phyloP scores from a whole-genome alignment of 2,113 vertebrate genomes.

The Oryzias curvinotus region DNA sequence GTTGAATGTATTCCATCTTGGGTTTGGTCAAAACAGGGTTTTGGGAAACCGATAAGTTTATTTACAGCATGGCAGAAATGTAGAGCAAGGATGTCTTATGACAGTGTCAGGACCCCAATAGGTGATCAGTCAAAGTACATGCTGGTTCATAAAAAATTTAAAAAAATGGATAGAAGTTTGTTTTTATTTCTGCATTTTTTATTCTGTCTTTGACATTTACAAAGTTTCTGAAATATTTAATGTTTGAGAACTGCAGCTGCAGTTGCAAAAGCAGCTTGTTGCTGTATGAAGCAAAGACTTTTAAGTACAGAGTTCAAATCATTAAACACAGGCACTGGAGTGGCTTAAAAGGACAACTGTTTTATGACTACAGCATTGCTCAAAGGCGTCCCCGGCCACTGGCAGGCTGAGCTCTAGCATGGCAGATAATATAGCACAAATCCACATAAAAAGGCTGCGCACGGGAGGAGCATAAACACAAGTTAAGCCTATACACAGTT shows the following conservation, averaged over 20 bases:
- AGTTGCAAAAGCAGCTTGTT: slow-evolving; percentile 43
- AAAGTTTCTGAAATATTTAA: slow-evolving; percentile 49
- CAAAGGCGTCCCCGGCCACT: slow-evolving; percentile 53
- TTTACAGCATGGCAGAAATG: slow-evolving; percentile 18
- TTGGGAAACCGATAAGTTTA: slow-evolving; percentile 28
- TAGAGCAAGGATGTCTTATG: slow-evolving; percentile 50
- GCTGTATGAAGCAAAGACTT: slow-evolving; percentile 39
- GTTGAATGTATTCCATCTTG: slow-evolving; percentile 17
- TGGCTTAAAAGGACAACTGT: slow-evolving; percentile 62
- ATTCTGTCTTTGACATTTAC: slow-evolving; percentile 62
- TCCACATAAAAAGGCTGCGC: slow-evolving; percentile 59
- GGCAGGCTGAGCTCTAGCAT: slow-evolving; percentile 47
- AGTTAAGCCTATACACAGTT: slow-evolving; percentile 64
- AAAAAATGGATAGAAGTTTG: slow-evolving; percentile 4
- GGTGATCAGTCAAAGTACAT: slow-evolving; percentile 11
- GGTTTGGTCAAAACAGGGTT: slow-evolving; percentile 25
- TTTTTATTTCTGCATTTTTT: background rate
- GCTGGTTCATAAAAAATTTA: slow-evolving; percentile 1
- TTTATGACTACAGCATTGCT: slow-evolving; percentile 61
- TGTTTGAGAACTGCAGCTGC: slow-evolving; percentile 34
- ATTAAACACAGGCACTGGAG: slow-evolving; percentile 69
- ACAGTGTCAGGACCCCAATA: slow-evolving; percentile 50
- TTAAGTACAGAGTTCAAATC: slow-evolving; percentile 60
- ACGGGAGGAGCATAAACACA: slow-evolving; percentile 64
- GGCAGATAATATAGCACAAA: slow-evolving; percentile 69